Conservation (phyloP, 2,888 invertebrate species). For the Drosophila leonis region DNA sequence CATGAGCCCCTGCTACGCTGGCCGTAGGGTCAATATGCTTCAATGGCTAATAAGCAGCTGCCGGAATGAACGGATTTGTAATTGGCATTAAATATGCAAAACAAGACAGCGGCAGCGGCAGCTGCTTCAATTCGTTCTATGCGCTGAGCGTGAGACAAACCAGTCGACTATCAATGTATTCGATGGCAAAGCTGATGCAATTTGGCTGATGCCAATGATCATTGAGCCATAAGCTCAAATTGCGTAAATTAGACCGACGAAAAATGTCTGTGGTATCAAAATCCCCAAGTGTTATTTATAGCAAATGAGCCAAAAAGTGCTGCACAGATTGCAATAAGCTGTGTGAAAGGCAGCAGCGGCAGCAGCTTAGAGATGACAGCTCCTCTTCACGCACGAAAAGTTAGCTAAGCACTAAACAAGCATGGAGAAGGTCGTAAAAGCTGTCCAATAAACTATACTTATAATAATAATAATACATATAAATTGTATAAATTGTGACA, state of each 20-base stretch:
- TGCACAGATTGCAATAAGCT: conserved; percentile 3
- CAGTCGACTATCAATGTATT: conserved; percentile 1
- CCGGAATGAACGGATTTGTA: conserved; percentile 21
- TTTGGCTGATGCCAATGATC: conserved; percentile 30
- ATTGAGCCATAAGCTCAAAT: conserved; percentile 22
- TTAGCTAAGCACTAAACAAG: not conserved
- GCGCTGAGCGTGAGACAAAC: conserved; percentile 33
- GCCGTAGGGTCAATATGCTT: conserved; percentile 3
- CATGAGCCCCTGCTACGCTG: not conserved
- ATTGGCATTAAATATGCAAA: conserved; percentile 46
- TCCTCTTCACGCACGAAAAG: not conserved
- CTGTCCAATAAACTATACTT: not conserved
- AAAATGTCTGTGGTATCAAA: conserved; percentile 31
- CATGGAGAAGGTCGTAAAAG: not conserved
- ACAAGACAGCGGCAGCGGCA: conserved; percentile 4
- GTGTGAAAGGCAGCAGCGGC: not conserved
- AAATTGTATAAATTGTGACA: not conserved
- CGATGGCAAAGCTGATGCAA: conserved; percentile 48
- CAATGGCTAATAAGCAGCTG: conserved; percentile 25
- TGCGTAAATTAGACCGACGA: conserved; percentile 17
- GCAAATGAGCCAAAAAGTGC: conserved; percentile 32
- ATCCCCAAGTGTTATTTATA: conserved; percentile 55
- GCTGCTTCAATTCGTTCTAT: conserved; percentile 2
- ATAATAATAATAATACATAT: not conserved
- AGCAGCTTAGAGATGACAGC: conserved; percentile 1